A percentile compares a stretch with the other conserved stretches of the same genome.
phyloP scores from a whole-genome alignment of 1,140 invertebrate genomes.

The Aphaenogaster floridana region DNA sequence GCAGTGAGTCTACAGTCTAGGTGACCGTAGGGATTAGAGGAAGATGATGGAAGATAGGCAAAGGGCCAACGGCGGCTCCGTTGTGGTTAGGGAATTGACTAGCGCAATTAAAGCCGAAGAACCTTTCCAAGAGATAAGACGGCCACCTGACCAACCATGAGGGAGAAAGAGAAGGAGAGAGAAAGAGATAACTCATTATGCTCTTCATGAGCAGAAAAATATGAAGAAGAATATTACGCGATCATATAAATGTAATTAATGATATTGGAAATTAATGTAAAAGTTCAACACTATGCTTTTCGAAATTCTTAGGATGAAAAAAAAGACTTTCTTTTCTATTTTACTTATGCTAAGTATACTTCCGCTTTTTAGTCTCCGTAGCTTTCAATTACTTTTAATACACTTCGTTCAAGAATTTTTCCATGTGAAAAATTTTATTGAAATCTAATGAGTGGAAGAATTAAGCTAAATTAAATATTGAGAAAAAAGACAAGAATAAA shows the following conservation, averaged over 20 bases:
- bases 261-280: conserved; percentile 79
- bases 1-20: conserved; percentile 44
- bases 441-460: conserved; percentile 2
- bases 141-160: conserved; percentile 18
- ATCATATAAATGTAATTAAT: conserved; percentile 79
- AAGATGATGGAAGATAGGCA: conserved; percentile 73
- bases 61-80: conserved; percentile 67
- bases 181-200: conserved; percentile 36
- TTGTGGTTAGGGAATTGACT: conserved; percentile 68
- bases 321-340: not conserved
- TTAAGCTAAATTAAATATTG: not conserved
- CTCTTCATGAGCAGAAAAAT: conserved; percentile 55
- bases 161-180: conserved; percentile 31
- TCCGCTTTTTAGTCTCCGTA: not conserved
- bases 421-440: not conserved
- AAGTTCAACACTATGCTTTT: conserved; percentile 8
- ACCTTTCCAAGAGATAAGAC: conserved; percentile 75
- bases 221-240: conserved; percentile 76
- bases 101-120: conserved; percentile 81
- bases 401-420: not conserved
- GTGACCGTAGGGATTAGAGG: conserved; percentile 56
- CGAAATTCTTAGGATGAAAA: not conserved
- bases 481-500: not conserved
- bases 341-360: not conserved
- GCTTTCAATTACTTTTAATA: not conserved